Conservation (phyloP, 2,797 vertebrate genomes). For the Delichon dasypus region DNA sequence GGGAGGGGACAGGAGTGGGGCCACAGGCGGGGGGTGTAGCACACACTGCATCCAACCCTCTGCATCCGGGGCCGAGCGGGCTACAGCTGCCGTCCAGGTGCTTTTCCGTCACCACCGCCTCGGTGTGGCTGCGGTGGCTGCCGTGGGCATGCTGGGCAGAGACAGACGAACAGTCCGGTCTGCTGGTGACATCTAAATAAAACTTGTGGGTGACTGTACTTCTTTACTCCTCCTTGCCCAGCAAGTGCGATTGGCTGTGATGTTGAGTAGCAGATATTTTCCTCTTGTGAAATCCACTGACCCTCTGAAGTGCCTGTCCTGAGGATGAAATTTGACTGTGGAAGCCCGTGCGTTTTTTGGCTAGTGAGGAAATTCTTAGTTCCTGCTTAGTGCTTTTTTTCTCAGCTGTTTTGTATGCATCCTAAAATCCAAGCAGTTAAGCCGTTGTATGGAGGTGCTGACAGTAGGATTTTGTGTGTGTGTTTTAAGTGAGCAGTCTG, state of each 20-base stretch:
- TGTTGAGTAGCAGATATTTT: background rate
- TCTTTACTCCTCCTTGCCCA: background rate
- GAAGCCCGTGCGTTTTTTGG: background rate
- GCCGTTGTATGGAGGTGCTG: background rate
- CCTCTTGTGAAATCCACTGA: background rate
- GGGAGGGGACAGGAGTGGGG: background rate
- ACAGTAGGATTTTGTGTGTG: background rate
- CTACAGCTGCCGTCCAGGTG: background rate
- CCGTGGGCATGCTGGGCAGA: background rate
- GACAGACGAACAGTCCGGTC: background rate
- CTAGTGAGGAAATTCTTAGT: background rate
- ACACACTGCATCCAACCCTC: background rate
- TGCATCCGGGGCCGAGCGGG: background rate
- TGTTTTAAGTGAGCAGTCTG: background rate
- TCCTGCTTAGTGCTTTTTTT: background rate
- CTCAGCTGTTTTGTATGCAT: background rate
- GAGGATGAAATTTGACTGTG: accelerated
- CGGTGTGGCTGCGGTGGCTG: background rate
- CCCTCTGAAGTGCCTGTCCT: background rate
- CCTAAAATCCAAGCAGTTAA: background rate
- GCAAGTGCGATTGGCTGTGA: background rate
- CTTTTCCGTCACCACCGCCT: background rate
- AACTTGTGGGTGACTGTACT: background rate
- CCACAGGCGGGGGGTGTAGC: background rate
- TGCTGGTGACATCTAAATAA: background rate